Conservation (phyloP, 2,888 invertebrate genomes). For the Lasioglossum figueresi region DNA sequence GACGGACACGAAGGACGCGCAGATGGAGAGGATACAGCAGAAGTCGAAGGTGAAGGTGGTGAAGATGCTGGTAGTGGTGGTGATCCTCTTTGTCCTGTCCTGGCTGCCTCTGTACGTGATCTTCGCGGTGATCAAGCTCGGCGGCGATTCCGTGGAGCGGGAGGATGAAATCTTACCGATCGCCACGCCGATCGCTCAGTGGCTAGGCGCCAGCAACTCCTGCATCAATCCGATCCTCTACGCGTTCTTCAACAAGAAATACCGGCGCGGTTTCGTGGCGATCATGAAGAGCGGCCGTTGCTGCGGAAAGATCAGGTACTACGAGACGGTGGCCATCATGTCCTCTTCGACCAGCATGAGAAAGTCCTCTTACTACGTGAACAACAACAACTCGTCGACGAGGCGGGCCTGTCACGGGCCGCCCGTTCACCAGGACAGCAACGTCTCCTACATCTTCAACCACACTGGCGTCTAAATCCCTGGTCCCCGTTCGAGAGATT, state of each 20-base stretch:
- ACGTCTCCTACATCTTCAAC: slow-evolving; percentile 88
- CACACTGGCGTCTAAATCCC: slow-evolving; percentile 89
- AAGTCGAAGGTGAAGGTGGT: slow-evolving; percentile 97
- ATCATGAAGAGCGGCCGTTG: slow-evolving; percentile 94
- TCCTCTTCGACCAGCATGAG: slow-evolving; percentile 94
- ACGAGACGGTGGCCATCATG: slow-evolving; percentile 94
- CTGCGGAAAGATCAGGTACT: slow-evolving; percentile 93
- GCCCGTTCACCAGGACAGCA: slow-evolving; percentile 85
- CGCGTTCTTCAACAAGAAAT: slow-evolving; percentile 97
- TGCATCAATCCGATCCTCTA: slow-evolving; percentile 98
- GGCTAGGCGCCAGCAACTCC: slow-evolving; percentile 96
- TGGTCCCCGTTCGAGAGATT: slow-evolving; percentile 26
- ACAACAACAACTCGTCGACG: slow-evolving; percentile 86
- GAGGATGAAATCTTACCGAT: slow-evolving; percentile 92
- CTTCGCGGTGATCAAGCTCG: slow-evolving; percentile 93
- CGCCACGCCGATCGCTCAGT: slow-evolving; percentile 94
- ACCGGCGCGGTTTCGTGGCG: slow-evolving; percentile 94
- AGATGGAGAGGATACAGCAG: slow-evolving; percentile 96
- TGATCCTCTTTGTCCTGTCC: slow-evolving; percentile 95
- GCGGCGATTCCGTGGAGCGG: slow-evolving; percentile 88
- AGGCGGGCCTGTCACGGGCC: slow-evolving; percentile 82
- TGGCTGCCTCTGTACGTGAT: slow-evolving; percentile 97
- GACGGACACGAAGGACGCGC: slow-evolving; percentile 95
- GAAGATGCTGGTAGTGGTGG: slow-evolving; percentile 97
- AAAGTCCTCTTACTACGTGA: slow-evolving; percentile 94